Base-by-base conservation (phyloP, 2,113 vertebrate species). In the Microcebus tavaratra region DNA sequence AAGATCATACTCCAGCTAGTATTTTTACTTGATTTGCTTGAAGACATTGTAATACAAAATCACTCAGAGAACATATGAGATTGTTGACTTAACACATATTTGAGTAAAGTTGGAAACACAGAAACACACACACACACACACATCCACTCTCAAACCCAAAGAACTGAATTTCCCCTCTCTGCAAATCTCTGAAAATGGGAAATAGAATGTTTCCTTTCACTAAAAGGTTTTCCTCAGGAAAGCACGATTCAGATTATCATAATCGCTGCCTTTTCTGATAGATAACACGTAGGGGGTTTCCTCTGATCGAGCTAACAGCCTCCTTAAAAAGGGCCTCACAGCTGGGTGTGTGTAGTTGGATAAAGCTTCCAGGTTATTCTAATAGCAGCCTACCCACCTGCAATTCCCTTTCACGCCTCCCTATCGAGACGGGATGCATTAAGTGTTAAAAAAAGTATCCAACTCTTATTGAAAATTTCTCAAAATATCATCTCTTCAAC, bases 131-230 rank as follows among this genome's bases (percentile, higher is more conserved):
- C 12, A 6, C 76, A 57, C 48, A 34, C 18, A 55, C 14, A 50
- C 34, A 59, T 13, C 18, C 31, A 34, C 8, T 25, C 36, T n/a
- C 67, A 67, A 81, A 42, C 29, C 61, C 78, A 34, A 88, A 79
- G 70, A 65, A 61, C 53, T 83, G 81, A 80, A 89, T 68, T 79
- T 65, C 92, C 96, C 91, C 88, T 82, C 63, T 50, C 0, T 45
- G 67, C 85, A 78, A 36, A 88, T 67, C 72, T 96, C 95, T 93
- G 89, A 91, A 94, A 96, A 91, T 50, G 96, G 91, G 92, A 96
- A 92, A 94, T 53, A 70, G 96, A 97, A 81, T 11, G 65, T 63
- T 95, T 97, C 87, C 87, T 96, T 61, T 88, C 75, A 29, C 88
- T 91, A 12, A 88, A 88, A 90, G 91, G 36, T 45, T 91, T 92